phyloP scores from a whole-genome alignment of 2,797 vertebrate species.

The Myripristis murdjan region DNA sequence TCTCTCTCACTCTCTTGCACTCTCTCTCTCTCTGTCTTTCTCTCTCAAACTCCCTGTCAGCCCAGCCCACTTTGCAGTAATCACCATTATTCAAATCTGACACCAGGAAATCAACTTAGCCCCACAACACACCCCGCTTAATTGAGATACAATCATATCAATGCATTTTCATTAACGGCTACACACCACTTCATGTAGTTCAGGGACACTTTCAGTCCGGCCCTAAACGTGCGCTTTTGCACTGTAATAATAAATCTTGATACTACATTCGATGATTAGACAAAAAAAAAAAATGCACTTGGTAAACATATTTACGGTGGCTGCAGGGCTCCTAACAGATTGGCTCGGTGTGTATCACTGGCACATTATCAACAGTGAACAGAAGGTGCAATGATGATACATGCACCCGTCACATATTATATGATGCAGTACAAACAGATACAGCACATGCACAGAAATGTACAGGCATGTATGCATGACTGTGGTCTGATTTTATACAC shows the following conservation, averaged over 20 bases:
- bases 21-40: too few relatives aligned
- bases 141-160: conserved; percentile 74
- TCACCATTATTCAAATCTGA: conserved; percentile 75
- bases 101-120: conserved; percentile 69
- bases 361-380: neutral
- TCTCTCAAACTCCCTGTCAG: conserved; percentile 43
- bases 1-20: too few relatives aligned
- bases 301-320: conserved; percentile 20
- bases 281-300: neutral
- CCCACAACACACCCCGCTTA: conserved; percentile 59
- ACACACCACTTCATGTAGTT: conserved; percentile 19
- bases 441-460: neutral
- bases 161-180: conserved; percentile 46
- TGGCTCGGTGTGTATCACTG: conserved; percentile 4
- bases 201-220: conserved; percentile 22
- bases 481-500: too few relatives aligned
- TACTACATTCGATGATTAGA: conserved; percentile 6
- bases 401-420: neutral
- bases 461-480: neutral
- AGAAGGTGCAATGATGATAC: neutral
- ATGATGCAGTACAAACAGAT: too few relatives aligned
- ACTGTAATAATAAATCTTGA: neutral
- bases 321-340: conserved; percentile 11
- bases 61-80: conserved; percentile 56
- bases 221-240: neutral